A percentile compares a stretch with the other conserved stretches of the same genome.
Evolutionary conservation across 2,888 invertebrate species (phyloP).

Genomic region (Chrysolina americana): DNA sequence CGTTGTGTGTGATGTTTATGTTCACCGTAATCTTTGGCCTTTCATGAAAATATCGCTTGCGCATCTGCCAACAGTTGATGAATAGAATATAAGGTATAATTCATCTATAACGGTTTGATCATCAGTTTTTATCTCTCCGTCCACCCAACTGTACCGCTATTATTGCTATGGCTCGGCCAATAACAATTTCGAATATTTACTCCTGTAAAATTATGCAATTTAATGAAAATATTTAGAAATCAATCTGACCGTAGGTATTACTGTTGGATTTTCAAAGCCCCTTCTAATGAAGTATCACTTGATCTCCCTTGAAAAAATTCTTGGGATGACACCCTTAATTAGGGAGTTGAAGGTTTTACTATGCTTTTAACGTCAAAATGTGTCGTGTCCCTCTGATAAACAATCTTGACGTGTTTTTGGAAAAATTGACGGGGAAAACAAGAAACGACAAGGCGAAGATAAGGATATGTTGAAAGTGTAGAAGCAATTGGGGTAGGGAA

Average conservation of each 20-base stretch:
- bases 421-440: too few species aligned
- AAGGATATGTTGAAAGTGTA: too few species aligned
- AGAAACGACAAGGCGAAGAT: too few species aligned
- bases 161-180: background rate
- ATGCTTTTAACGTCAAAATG: too few species aligned
- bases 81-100: slow-evolving; percentile 16
- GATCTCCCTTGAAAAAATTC: too few species aligned
- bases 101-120: slow-evolving; percentile 17
- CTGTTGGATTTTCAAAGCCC: too few species aligned
- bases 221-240: background rate
- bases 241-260: background rate
- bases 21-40: background rate
- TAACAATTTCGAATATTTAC: background rate
- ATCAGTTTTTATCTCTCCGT: slow-evolving; percentile 18
- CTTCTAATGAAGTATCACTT: too few species aligned
- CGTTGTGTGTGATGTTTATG: background rate
- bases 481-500: too few species aligned
- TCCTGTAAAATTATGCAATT: background rate
- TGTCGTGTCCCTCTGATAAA: too few species aligned
- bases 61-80: background rate
- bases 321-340: too few species aligned
- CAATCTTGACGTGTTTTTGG: too few species aligned
- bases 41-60: background rate
- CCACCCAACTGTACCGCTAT: slow-evolving; percentile 21
- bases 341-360: too few species aligned